Conservation (phyloP, 2,888 invertebrate genomes). For the Eupelmus urozonus region DNA sequence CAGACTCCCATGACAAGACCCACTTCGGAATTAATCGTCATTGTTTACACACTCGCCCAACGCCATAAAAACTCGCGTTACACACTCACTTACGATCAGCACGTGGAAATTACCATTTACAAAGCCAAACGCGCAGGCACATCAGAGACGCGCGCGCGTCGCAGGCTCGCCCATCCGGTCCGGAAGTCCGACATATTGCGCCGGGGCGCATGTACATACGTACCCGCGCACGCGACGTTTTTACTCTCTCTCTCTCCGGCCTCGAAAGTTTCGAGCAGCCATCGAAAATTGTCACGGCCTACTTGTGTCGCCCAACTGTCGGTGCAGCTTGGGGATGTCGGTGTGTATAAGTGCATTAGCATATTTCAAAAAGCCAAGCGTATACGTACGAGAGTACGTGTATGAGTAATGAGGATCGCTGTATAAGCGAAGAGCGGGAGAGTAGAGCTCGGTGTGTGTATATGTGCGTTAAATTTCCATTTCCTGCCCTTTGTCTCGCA, state of each 20-base stretch:
- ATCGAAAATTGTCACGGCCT: conserved; percentile 67
- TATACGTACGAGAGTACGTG: neutral
- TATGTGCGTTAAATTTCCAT: conserved; percentile 54
- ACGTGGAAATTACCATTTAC: conserved; percentile 61
- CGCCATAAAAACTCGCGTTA: no score
- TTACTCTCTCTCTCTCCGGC: conserved; percentile 36
- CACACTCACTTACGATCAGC: no score
- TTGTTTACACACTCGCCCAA: no score
- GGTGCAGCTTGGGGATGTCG: conserved; percentile 16
- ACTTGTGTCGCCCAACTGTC: conserved; percentile 59
- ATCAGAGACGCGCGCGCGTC: neutral
- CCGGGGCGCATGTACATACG: conserved; percentile 28
- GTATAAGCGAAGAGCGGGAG: neutral
- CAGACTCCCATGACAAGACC: no score
- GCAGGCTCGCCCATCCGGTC: conserved; percentile 64
- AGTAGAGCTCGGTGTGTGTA: no score
- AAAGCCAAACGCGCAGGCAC: conserved; percentile 42
- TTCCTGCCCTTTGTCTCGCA: conserved; percentile 56
- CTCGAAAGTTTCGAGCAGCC: conserved; percentile 58
- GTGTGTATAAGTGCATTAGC: conserved; percentile 25
- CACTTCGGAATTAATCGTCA: no score
- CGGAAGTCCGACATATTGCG: conserved; percentile 60
- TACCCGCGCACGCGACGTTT: conserved; percentile 12
- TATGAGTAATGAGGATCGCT: conserved; percentile 14
- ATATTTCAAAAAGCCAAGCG: conserved; percentile 46